phyloP scores from a whole-genome alignment of 2,888 invertebrate species.

The Caenorhabditis sp. region DNA sequence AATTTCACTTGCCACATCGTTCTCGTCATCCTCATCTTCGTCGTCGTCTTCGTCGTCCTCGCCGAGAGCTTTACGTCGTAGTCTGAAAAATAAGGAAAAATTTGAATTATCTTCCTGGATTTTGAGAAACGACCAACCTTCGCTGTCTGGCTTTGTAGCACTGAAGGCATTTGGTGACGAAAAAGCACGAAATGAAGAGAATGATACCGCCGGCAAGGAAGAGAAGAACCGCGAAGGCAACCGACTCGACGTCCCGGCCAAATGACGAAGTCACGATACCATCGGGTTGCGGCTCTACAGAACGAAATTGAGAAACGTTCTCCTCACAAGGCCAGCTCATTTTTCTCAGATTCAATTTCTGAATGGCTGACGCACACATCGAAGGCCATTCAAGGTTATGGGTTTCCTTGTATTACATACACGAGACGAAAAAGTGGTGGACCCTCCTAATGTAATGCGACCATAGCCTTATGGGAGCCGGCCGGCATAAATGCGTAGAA shows the following conservation, averaged over 20 bases:
- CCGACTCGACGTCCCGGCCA: constrained; percentile 64
- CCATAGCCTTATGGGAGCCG: constrained; percentile 6
- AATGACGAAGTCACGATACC: constrained; percentile 60
- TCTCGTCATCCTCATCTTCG: constrained; percentile 28
- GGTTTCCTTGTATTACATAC: constrained; percentile 5
- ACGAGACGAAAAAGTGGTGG: constrained; percentile 6
- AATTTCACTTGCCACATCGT: constrained; percentile 39
- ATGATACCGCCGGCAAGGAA: constrained; percentile 62
- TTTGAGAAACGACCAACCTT: constrained; percentile 52
- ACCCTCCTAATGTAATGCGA: not conserved
- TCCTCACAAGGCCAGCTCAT: not conserved
- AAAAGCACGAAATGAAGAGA: constrained; percentile 63
- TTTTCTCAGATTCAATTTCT: not conserved
- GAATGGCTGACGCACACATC: constrained; percentile 1
- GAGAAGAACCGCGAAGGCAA: constrained; percentile 59
- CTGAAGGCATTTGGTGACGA: constrained; percentile 65
- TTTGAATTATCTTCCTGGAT: no score
- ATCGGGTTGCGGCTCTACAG: constrained; percentile 26
- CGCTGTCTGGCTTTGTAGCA: constrained; percentile 65
- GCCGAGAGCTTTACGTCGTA: constrained; percentile 60
- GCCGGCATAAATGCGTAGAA: not conserved
- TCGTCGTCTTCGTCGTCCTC: constrained; percentile 62
- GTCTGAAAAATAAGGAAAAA: constrained; percentile 54
- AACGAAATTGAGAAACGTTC: not conserved
- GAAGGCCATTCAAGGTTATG: constrained; percentile 11